Conservation (phyloP, 2,888 invertebrate genomes). For the Oscheius sp. region DNA sequence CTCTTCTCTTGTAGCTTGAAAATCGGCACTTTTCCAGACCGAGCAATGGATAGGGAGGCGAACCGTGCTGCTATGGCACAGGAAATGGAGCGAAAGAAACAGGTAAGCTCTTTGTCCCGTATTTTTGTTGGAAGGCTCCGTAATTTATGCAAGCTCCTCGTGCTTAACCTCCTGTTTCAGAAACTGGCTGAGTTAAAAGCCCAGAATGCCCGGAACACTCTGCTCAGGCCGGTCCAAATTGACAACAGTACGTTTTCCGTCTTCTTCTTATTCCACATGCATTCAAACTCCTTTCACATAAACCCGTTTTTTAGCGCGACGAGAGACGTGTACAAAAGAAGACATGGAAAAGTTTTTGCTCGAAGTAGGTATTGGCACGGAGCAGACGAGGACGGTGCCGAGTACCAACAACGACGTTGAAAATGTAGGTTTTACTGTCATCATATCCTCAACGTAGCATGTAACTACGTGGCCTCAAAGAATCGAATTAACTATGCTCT, state of each 20-base stretch:
- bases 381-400: neutral
- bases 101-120: neutral
- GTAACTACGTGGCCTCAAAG: too few species aligned
- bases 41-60: neutral
- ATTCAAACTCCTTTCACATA: neutral
- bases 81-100: constrained; percentile 17
- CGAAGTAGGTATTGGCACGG: neutral
- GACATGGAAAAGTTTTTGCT: neutral
- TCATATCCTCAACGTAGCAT: too few species aligned
- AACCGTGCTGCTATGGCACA: neutral
- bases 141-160: neutral
- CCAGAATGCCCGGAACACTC: neutral
- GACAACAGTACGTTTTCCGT: neutral
- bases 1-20: too few species aligned
- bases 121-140: neutral
- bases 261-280: too few species aligned
- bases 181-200: constrained; percentile 15
- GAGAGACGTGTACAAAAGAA: constrained; percentile 5
- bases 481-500: too few species aligned
- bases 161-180: neutral
- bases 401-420: neutral
- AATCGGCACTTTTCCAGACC: neutral
- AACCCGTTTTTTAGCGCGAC: neutral
- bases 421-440: neutral
- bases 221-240: neutral